Base-by-base conservation (phyloP, 2,113 vertebrate species). In the Hippolais icterina region DNA sequence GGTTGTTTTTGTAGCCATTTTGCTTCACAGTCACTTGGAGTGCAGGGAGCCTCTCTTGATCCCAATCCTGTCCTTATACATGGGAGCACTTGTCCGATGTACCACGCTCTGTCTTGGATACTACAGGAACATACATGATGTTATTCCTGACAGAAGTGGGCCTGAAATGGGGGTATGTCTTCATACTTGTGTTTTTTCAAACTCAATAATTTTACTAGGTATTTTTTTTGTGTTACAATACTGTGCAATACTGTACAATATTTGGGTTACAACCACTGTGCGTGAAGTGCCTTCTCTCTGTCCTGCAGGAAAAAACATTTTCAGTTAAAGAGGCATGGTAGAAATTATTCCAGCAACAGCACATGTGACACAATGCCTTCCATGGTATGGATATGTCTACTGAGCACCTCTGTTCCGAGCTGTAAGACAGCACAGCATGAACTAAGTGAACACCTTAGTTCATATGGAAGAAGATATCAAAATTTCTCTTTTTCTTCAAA, bases 1-100 rank as follows among this genome's bases (percentile, higher is more conserved):
- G 99, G 99, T 99, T 54, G 98, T 99, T 89, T 99, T 99, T 49
- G 99, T 99, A 96, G 98, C 99, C 97, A 99, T 99, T 91, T 97
- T 99, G 92, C 99, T 99, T 77, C 99, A 99, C 96, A 99, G 99
- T 95, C 99, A 99, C 96, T 97, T 99, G 97, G 98, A 99, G 59
- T 99, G 99, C 90, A 97, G 98, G 82, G 99, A 99, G 94, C 99
- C 99, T 5, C 97, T 99, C 56, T 98, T 99, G 70, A 99, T 99
- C 96, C 99, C 99, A 2, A 99, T 99, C 95, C 97, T 99, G 23
- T 99, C 99, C n/a, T 97, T 99, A 71, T 99, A 99, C 83, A 99
- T 99, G 99, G 99, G 99, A 29, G 99, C 99, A 6, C 97, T 99
- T 46, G 99, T 99, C 57, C 99, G 99, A 60, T 99, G 99, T 80